Conservation (phyloP, 2,113 vertebrate genomes). For the Corythaeola cristata region DNA sequence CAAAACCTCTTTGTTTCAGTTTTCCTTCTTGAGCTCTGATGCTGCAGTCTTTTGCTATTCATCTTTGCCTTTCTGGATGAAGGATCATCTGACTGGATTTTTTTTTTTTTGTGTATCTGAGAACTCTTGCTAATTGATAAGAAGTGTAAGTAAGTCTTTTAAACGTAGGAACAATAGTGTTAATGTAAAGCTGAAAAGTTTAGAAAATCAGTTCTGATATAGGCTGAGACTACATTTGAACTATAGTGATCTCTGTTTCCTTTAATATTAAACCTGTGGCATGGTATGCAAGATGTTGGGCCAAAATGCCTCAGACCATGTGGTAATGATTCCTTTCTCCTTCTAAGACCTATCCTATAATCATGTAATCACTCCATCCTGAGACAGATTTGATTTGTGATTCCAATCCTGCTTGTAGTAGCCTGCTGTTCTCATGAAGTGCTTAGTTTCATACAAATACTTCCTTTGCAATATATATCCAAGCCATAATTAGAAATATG, state of each 20-base stretch:
- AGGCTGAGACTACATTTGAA: not conserved
- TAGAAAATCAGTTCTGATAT: not conserved
- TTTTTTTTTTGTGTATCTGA: not conserved
- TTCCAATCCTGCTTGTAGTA: not conserved
- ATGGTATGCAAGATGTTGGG: not conserved
- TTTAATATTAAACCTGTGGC: not conserved
- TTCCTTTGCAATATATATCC: not conserved
- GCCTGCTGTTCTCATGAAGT: not conserved
- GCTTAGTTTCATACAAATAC: not conserved
- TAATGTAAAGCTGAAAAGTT: not conserved
- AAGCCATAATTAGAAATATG: not conserved
- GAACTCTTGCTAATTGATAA: not conserved
- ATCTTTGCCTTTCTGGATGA: not conserved
- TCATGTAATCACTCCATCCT: not conserved
- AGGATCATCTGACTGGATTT: not conserved
- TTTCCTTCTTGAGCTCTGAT: not conserved
- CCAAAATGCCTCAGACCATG: not conserved
- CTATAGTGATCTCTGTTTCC: not conserved
- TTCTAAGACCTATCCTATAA: not conserved
- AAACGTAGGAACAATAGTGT: not conserved
- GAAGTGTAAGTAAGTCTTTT: not conserved
- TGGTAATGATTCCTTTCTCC: conserved; percentile 10
- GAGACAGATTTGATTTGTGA: not conserved
- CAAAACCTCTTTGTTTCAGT: not conserved
- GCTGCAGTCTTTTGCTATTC: not conserved